These are phyloP conservation scores for Scrobipalpa atriplicella DNA, from an alignment of 2,888 invertebrate genomes.

Conservation along the genomic window DNA sequence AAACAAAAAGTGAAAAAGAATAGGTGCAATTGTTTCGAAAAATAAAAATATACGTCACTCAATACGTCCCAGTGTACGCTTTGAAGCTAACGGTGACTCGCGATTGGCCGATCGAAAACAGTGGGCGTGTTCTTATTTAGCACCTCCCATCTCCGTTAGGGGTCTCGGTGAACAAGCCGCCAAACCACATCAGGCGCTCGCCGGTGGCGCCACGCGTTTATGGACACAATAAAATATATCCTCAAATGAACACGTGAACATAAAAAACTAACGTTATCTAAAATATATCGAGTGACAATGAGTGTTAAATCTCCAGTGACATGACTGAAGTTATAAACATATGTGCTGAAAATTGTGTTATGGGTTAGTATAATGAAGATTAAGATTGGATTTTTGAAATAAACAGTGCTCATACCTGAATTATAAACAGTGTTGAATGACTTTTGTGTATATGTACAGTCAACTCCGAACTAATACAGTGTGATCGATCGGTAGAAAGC, in stretches of 20 bases:
- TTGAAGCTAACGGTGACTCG: constrained; percentile 57
- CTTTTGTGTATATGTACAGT: constrained; percentile 13
- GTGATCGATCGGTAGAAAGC: constrained; percentile 59
- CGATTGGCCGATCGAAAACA: constrained; percentile 58
- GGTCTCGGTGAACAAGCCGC: constrained; percentile 60
- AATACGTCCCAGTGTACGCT: constrained; percentile 77
- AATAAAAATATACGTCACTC: constrained; percentile 72
- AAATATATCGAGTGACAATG: constrained; percentile 32
- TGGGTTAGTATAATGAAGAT: constrained; percentile 36
- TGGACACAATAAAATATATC: constrained; percentile 50
- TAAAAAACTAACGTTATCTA: constrained; percentile 36
- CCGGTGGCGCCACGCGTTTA: constrained; percentile 73
- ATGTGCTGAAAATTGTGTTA: constrained; percentile 31
- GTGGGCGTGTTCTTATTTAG: constrained; percentile 62
- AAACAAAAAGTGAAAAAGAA: constrained; percentile 55
- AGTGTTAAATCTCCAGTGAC: constrained; percentile 31
- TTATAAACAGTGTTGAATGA: background rate
- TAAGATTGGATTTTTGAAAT: constrained; percentile 42
- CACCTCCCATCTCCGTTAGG: constrained; percentile 72
- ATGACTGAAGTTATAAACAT: constrained; percentile 33
- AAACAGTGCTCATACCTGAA: constrained; percentile 28
- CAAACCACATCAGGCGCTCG: constrained; percentile 79
- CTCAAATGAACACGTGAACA: constrained; percentile 41
- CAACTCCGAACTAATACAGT: constrained; percentile 34
- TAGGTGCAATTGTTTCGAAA: constrained; percentile 65